Evolutionary conservation across 1,140 invertebrate species (phyloP).

Genomic region (Drosophila pseudoobscura): DNA sequence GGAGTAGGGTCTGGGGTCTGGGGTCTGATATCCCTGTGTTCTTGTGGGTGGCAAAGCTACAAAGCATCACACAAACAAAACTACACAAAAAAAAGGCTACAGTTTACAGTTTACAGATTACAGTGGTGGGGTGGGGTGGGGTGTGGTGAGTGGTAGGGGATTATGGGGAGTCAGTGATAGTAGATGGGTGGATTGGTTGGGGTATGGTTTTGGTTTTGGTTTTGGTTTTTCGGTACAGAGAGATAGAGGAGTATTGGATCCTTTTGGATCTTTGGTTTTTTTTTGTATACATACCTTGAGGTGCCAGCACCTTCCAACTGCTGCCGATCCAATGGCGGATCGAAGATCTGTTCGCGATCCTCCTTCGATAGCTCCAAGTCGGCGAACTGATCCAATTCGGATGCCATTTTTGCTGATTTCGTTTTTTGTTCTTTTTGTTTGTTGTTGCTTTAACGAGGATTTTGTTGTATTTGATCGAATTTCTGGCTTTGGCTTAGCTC

Average conservation of each 20-base stretch:
- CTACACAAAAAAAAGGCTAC: conserved; percentile 47
- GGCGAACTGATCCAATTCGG: conserved; percentile 83
- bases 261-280: conserved; percentile 11
- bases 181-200: background rate
- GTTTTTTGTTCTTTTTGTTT: conserved; percentile 10
- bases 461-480: conserved; percentile 1
- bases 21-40: conserved; percentile 6
- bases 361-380: conserved; percentile 83
- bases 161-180: no score
- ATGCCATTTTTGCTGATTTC: conserved; percentile 69
- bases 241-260: conserved; percentile 11
- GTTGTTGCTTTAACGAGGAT: conserved; percentile 4
- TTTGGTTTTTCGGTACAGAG: conserved; percentile 6
- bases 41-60: conserved; percentile 35
- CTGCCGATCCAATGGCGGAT: conserved; percentile 83
- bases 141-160: no score
- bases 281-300: conserved; percentile 73
- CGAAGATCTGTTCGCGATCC: conserved; percentile 83
- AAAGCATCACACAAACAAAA: conserved; percentile 54
- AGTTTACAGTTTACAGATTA: conserved; percentile 14
- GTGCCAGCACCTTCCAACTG: conserved; percentile 83
- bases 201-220: background rate
- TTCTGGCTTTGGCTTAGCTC: background rate
- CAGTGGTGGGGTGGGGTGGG: background rate
- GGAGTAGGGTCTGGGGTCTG: background rate